These are phyloP conservation scores for Oreortyx pictus DNA, from an alignment of 2,797 vertebrate species.

Conservation along the genomic window DNA sequence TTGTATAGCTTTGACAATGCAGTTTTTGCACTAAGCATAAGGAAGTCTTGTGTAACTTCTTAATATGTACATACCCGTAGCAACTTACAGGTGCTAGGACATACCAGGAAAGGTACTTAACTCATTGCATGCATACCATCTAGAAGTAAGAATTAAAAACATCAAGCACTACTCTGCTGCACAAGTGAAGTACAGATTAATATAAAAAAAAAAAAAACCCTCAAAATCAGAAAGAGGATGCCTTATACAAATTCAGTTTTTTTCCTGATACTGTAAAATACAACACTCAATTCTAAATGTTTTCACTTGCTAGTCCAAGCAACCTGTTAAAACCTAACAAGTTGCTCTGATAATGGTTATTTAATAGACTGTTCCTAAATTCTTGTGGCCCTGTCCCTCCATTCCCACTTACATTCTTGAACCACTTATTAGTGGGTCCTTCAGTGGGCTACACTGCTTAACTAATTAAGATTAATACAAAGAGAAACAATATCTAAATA, in stretches of 20 bases:
- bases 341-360: not conserved
- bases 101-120: not conserved
- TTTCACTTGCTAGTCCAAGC: not conserved
- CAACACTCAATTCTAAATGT: not conserved
- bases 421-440: not conserved
- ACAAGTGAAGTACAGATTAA: not conserved
- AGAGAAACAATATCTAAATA: not conserved
- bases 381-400: not conserved
- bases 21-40: too few species aligned
- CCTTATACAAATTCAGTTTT: not conserved
- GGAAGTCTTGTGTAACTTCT: too few species aligned
- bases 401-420: fast-evolving
- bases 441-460: not conserved
- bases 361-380: not conserved
- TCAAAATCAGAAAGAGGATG: not conserved
- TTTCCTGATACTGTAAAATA: not conserved
- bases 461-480: not conserved
- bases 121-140: not conserved
- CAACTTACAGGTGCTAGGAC: too few species aligned
- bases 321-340: not conserved
- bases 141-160: not conserved
- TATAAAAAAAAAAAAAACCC: not conserved
- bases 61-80: too few species aligned
- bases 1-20: too few species aligned
- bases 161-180: not conserved